Evolutionary conservation across 2,113 vertebrate genomes (phyloP), one percentile per base, ranked within the genome.

Genomic region (Percina caprodes): DNA sequence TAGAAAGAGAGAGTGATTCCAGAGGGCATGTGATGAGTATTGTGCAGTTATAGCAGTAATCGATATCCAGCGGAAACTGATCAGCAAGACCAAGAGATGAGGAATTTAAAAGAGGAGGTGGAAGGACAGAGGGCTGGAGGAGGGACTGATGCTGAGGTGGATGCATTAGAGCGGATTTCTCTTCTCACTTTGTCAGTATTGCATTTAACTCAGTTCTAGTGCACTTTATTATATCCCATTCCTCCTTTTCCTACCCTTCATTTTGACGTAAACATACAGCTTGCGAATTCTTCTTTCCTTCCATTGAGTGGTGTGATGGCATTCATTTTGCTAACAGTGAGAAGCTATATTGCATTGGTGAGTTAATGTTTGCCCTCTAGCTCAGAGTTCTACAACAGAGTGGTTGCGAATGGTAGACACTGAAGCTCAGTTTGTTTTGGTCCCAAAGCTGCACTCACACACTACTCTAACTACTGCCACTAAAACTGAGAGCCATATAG

Each of bases 31-130:
- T 79, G 84, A 83, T 80, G 74, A 60, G 70, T 7, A 49, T 54
- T 83, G 86, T 82, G 86, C 90, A 86, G 84, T 85, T 91, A 74
- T 82, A 88, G 87, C 79, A 85, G 80, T 81, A 90, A 93, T 89
- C 83, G 9, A 92, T 92, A 91, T 77, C 69, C 62, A 83, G 81
- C 65, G 74, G 88, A 90, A 90, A 91, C 82, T 88, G 91, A 92
- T 91, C 87, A 88, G 91, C 80, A 75, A 85, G 54, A 65, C 9
- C 39, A 30, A 54, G 69, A 69, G 58, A 84, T 60, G 35, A 87
- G 62, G 80, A 82, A 83, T 77, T 78, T 62, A 85, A 79, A 89
- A 75, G 77, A 82, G 79, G 55, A 26, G 73, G 72, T 65, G 54
- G 77, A 71, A 51, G 65, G 66, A 68, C 26, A 18, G 45, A 80